Conservation (phyloP, 2,797 vertebrate genomes). For the Manis crassicaudata region DNA sequence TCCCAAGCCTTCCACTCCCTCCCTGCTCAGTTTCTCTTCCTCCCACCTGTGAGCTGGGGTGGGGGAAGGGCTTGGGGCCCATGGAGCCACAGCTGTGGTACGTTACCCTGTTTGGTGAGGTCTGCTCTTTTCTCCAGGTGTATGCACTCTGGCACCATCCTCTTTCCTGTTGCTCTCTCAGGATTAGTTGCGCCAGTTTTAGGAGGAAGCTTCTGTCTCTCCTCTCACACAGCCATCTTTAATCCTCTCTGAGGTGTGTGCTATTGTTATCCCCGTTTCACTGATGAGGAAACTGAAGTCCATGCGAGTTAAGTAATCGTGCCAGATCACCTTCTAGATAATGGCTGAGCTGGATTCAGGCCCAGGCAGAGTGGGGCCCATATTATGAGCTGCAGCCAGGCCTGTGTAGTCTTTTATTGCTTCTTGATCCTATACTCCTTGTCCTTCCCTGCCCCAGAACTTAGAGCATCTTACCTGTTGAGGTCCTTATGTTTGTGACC, state of each 20-base stretch:
- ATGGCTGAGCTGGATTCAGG: background rate
- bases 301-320: background rate
- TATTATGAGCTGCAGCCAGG: background rate
- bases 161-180: too few species aligned
- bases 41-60: too few species aligned
- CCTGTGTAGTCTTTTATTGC: background rate
- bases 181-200: too few species aligned
- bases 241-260: background rate
- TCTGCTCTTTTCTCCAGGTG: too few species aligned
- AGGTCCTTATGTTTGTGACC: background rate
- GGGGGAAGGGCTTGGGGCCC: too few species aligned
- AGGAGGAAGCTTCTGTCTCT: too few species aligned
- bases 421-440: background rate
- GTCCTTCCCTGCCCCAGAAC: background rate
- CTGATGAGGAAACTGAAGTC: background rate
- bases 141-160: too few species aligned
- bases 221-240: too few species aligned
- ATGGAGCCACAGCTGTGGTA: too few species aligned
- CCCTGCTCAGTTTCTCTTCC: too few species aligned
- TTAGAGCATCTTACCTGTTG: background rate
- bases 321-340: background rate
- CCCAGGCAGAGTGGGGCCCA: background rate
- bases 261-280: background rate
- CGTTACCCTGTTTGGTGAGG: too few species aligned
- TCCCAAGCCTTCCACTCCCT: too few species aligned